Conservation (phyloP, 2,888 invertebrate species). For the Dusona sp. region DNA sequence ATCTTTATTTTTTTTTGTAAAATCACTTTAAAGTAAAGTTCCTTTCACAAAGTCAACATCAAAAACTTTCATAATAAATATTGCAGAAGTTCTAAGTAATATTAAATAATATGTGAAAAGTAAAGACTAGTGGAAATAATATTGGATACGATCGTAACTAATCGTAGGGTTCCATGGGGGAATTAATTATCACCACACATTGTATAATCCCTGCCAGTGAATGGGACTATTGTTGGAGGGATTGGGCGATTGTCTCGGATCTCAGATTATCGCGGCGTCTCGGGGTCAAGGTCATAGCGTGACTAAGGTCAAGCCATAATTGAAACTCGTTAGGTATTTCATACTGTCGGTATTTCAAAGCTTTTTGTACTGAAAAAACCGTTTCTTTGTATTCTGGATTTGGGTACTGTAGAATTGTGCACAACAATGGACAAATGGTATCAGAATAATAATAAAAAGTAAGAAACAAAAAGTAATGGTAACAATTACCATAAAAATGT, state of each 20-base stretch:
- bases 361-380: not conserved
- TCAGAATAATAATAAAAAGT: not conserved
- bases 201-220: constrained; percentile 1
- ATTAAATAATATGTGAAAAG: not conserved
- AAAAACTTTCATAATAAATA: not conserved
- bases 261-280: not conserved
- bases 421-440: not conserved
- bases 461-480: not conserved
- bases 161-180: not conserved
- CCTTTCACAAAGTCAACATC: not conserved
- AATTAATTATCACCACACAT: constrained; percentile 17
- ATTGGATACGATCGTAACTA: constrained; percentile 7
- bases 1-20: not conserved
- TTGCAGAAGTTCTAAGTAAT: not conserved
- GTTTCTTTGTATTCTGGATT: not conserved
- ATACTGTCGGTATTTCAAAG: not conserved
- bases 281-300: constrained; percentile 22
- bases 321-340: constrained; percentile 10
- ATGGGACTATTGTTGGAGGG: constrained; percentile 3
- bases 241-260: constrained; percentile 17
- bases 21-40: not conserved
- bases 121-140: not conserved
- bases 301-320: constrained; percentile 3
- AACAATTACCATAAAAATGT: not conserved
- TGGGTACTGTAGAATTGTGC: not conserved